Percentiles rank a stretch among this genome's conserved stretches.
phyloP scores from a whole-genome alignment of 2,113 vertebrate genomes.

The Perognathus longimembris region DNA sequence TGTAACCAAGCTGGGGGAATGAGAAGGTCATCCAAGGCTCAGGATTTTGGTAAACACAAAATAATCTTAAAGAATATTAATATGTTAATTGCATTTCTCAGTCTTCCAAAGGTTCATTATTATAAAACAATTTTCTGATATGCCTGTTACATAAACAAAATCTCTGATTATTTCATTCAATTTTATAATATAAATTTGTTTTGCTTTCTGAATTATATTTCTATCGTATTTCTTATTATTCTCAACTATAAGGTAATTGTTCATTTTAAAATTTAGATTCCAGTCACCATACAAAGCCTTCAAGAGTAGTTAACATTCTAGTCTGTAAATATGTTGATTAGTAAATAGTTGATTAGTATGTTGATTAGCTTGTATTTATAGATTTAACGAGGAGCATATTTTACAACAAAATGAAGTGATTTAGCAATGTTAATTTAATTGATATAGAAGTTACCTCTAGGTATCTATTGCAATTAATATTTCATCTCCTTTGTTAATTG shows the following conservation, averaged over 20 bases:
- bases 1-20: background rate
- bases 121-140: background rate
- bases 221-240: background rate
- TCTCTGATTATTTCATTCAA: background rate
- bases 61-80: background rate
- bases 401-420: background rate
- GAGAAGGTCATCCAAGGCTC: background rate
- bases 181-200: background rate
- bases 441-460: background rate
- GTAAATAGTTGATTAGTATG: background rate
- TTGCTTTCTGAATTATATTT: background rate
- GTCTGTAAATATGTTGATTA: background rate
- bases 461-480: background rate
- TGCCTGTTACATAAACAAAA: background rate
- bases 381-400: background rate
- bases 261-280: background rate
- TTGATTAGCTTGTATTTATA: background rate
- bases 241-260: background rate
- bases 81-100: background rate
- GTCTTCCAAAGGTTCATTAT: background rate
- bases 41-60: background rate
- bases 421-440: background rate
- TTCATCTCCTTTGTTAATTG: background rate
- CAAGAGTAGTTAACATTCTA: background rate
- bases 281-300: background rate